Evolutionary conservation across 1,140 invertebrate species (phyloP).

Genomic region (Magallana gigas): DNA sequence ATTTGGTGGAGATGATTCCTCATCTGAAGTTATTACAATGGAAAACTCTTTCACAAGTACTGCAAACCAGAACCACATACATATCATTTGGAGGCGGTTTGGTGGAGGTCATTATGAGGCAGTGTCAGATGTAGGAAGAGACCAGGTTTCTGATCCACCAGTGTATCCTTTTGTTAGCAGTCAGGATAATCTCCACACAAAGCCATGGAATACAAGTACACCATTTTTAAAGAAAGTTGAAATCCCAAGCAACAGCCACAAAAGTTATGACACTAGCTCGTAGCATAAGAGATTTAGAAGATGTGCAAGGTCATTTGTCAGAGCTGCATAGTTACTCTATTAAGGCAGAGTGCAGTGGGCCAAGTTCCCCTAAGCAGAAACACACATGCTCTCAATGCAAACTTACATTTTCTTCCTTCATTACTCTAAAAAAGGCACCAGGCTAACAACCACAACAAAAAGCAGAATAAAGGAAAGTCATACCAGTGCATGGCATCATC

Average conservation of each 20-base stretch:
- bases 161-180: neutral
- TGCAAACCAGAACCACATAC: constrained; percentile 29
- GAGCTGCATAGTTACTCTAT: neutral
- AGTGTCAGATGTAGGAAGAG: neutral
- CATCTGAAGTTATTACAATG: neutral
- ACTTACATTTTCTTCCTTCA: neutral
- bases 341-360: neutral
- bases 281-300: neutral
- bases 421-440: too few species aligned
- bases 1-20: constrained; percentile 5
- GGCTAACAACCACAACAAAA: neutral
- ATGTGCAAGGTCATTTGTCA: neutral
- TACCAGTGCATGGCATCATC: constrained; percentile 20
- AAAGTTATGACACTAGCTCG: neutral
- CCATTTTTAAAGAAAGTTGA: neutral
- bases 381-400: neutral
- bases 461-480: neutral
- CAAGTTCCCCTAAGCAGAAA: neutral
- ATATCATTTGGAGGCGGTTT: constrained; percentile 5
- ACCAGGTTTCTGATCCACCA: too few species aligned
- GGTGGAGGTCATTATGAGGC: constrained; percentile 48
- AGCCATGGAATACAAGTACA: neutral
- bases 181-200: neutral
- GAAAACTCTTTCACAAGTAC: constrained; percentile 13
- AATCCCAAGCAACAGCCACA: neutral